A percentile compares a stretch with the other conserved stretches of the same genome.
Evolutionary conservation across 2,888 invertebrate species (phyloP).

Genomic region (Entomobrya proxima): DNA sequence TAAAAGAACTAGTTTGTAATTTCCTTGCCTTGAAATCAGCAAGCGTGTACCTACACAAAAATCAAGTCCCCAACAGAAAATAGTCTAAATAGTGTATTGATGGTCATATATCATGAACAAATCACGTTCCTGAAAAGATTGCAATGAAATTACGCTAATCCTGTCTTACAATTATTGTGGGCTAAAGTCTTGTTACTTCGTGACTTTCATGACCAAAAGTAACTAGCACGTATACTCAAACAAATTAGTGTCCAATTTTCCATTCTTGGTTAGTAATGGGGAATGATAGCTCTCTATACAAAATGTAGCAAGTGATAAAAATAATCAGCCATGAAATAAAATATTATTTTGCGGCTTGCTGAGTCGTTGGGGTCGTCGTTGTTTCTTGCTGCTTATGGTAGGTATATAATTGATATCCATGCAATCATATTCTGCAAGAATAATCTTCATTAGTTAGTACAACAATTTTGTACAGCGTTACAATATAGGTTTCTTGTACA

Average conservation of each 20-base stretch:
- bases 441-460: too few relatives aligned
- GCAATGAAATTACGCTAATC: not conserved
- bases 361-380: not conserved
- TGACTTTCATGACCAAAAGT: conserved; percentile 3
- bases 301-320: not conserved
- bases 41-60: not conserved
- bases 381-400: not conserved
- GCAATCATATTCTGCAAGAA: too few relatives aligned
- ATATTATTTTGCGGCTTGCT: not conserved
- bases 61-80: too few relatives aligned
- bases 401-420: too few relatives aligned
- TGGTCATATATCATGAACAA: not conserved
- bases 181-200: not conserved
- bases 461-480: too few relatives aligned
- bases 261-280: not conserved
- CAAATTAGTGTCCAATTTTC: not conserved
- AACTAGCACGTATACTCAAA: not conserved
- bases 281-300: not conserved
- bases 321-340: not conserved
- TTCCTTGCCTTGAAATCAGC: too few relatives aligned
- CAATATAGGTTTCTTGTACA: too few relatives aligned
- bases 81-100: not conserved
- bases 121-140: not conserved
- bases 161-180: not conserved
- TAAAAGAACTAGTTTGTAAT: too few relatives aligned